These are phyloP conservation scores for Antheraea assamensis DNA, from an alignment of 2,888 invertebrate genomes.

Conservation along the genomic window DNA sequence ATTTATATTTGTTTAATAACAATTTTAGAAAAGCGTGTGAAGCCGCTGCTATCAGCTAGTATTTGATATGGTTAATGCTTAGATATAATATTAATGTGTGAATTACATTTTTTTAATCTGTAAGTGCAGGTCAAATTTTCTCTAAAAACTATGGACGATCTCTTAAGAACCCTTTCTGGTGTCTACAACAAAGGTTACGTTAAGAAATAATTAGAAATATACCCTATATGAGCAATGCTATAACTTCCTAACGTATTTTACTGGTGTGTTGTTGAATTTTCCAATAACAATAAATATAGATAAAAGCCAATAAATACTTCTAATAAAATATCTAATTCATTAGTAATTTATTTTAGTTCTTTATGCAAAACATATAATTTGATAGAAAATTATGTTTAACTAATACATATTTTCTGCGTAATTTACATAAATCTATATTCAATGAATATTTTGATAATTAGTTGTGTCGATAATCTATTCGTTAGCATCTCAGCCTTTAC, in stretches of 20 bases:
- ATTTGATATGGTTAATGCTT: too few relatives aligned
- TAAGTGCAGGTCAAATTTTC: too few relatives aligned
- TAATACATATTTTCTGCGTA: slow-evolving; percentile 33
- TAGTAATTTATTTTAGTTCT: slow-evolving; percentile 13
- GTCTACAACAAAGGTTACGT: too few relatives aligned
- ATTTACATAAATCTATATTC: slow-evolving; percentile 38
- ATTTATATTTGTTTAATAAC: too few relatives aligned
- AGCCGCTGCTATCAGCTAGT: too few relatives aligned
- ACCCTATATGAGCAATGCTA: background rate
- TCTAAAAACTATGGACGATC: too few relatives aligned
- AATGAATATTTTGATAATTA: slow-evolving; percentile 28
- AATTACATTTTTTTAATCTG: too few relatives aligned
- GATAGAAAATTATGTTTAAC: slow-evolving; percentile 28
- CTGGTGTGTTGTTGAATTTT: background rate
- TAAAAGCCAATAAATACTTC: slow-evolving; percentile 5
- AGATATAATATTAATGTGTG: too few relatives aligned
- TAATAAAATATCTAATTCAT: slow-evolving; percentile 8
- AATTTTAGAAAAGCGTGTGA: too few relatives aligned
- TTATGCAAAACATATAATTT: slow-evolving; percentile 20
- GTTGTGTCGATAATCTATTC: slow-evolving; percentile 36
- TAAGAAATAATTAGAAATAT: too few relatives aligned
- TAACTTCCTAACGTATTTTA: background rate
- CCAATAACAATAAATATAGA: slow-evolving; percentile 5
- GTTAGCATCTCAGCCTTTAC: slow-evolving; percentile 16
- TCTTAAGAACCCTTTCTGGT: too few relatives aligned